Percentiles rank a stretch among this genome's conserved stretches.
Evolutionary conservation across 2,113 vertebrate species (phyloP).

Genomic region (Fulica atra): DNA sequence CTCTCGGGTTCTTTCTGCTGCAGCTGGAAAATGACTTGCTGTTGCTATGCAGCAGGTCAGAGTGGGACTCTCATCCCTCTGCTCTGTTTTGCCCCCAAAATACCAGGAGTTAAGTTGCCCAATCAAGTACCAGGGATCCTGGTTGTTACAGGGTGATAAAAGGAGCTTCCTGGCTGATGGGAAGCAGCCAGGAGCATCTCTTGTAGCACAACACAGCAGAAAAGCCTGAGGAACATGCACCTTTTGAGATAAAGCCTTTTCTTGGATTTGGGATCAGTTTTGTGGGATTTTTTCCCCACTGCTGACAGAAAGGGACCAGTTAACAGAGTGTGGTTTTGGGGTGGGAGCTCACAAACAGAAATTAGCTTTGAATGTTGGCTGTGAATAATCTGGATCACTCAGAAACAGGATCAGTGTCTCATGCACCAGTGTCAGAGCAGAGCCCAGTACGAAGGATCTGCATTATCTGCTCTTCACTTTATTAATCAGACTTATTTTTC

Average conservation of each 20-base stretch:
- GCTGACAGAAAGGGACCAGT: not conserved
- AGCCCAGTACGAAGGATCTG: not conserved
- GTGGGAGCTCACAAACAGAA: not conserved
- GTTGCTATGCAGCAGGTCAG: fast-evolving
- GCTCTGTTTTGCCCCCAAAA: not conserved
- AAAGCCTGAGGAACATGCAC: not conserved
- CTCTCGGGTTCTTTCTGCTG: not conserved
- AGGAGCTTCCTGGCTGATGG: not conserved
- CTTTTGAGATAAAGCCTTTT: not conserved
- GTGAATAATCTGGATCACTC: not conserved
- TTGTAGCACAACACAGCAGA: not conserved
- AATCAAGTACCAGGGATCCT: not conserved
- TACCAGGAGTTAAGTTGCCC: not conserved
- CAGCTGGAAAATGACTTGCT: not conserved
- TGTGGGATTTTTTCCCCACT: not conserved
- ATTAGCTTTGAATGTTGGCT: not conserved
- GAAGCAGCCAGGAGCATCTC: not conserved
- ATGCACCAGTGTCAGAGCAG: not conserved
- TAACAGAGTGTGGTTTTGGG: not conserved
- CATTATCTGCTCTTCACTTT: not conserved
- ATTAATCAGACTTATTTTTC: not conserved
- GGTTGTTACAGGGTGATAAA: not conserved
- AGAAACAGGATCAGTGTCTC: not conserved
- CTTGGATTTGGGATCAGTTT: too few species aligned
- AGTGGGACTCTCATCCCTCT: not conserved